A percentile compares a stretch with the other conserved stretches of the same genome.
phyloP scores from a whole-genome alignment of 2,888 invertebrate genomes.

The Lathronympha strigana region DNA sequence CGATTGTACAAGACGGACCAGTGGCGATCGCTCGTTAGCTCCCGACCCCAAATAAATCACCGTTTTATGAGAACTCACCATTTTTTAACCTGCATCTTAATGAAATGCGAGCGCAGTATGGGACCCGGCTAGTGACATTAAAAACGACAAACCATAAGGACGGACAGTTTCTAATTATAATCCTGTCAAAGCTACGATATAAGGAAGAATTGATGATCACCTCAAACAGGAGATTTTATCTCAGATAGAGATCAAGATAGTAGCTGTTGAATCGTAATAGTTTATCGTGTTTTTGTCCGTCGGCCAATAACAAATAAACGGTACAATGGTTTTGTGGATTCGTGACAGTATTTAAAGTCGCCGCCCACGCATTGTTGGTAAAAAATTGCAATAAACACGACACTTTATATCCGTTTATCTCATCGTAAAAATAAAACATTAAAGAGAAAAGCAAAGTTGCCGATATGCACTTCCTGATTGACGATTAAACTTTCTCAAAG shows the following conservation, averaged over 20 bases:
- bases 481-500: not conserved
- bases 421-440: constrained; percentile 16
- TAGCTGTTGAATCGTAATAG: constrained; percentile 68
- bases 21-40: constrained; percentile 78
- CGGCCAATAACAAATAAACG: constrained; percentile 43
- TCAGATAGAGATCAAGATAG: constrained; percentile 74
- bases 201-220: constrained; percentile 81
- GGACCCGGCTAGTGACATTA: constrained; percentile 82
- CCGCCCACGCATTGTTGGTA: constrained; percentile 24
- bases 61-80: constrained; percentile 80
- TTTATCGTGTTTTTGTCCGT: constrained; percentile 62
- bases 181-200: constrained; percentile 81
- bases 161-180: constrained; percentile 83
- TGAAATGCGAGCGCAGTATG: constrained; percentile 84
- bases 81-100: constrained; percentile 79
- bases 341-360: constrained; percentile 24
- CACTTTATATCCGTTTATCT: constrained; percentile 17
- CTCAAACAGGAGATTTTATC: constrained; percentile 76
- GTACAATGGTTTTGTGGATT: constrained; percentile 30
- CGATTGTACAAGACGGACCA: constrained; percentile 53
- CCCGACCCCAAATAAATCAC: constrained; percentile 81
- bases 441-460: not conserved
- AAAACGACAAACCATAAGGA: constrained; percentile 81
- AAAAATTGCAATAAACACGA: constrained; percentile 37
- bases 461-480: not conserved